Conservation (phyloP, 1,140 invertebrate genomes). For the Venturia canescens region DNA sequence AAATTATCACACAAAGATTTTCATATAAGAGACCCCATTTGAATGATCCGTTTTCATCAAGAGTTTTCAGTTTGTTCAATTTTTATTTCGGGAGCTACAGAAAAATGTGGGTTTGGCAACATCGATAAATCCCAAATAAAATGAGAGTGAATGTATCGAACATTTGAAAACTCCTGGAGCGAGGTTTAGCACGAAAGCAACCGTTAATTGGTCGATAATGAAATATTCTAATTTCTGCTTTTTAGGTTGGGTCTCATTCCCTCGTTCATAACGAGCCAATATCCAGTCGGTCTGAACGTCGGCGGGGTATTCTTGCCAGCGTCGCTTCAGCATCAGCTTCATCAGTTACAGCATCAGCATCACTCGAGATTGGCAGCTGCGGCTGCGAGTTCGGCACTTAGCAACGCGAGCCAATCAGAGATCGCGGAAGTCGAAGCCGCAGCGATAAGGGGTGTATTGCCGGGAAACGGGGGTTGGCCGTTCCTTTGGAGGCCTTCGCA, state of each 20-base stretch:
- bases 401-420: slow-evolving; percentile 71
- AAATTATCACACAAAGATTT: too few species aligned
- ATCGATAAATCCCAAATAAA: too few species aligned
- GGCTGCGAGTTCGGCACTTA: slow-evolving; percentile 69
- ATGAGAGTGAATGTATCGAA: too few species aligned
- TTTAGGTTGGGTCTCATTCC: slow-evolving; percentile 88
- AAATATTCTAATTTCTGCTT: slow-evolving; percentile 31
- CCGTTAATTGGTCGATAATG: neutral
- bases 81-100: too few species aligned
- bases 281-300: slow-evolving; percentile 80
- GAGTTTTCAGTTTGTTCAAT: too few species aligned
- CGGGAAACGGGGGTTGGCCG: slow-evolving; percentile 70
- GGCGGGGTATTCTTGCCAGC: slow-evolving; percentile 74
- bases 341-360: slow-evolving; percentile 73
- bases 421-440: slow-evolving; percentile 66
- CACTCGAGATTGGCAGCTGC: slow-evolving; percentile 69
- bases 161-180: neutral
- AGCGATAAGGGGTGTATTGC: slow-evolving; percentile 70
- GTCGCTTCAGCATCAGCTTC: slow-evolving; percentile 71
- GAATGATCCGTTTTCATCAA: too few species aligned
- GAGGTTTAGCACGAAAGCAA: neutral
- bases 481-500: slow-evolving; percentile 75
- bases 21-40: too few species aligned
- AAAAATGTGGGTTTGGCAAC: too few species aligned
- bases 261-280: slow-evolving; percentile 80